Conservation (phyloP, 2,113 vertebrate species). For the Macrotis lagotis region DNA sequence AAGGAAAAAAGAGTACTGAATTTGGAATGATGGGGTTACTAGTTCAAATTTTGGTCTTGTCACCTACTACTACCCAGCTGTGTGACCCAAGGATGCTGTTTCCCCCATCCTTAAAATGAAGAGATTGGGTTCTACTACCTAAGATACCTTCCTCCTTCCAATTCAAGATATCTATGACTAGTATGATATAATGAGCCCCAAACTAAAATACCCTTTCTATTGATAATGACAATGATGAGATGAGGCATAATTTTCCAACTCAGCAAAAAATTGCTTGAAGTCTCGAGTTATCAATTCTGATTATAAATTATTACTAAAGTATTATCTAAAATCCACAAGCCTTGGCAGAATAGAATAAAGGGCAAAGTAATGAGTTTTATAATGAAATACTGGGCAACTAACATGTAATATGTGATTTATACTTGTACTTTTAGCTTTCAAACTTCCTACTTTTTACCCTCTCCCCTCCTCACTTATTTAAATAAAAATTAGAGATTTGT, state of each 20-base stretch:
- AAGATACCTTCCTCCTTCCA: not conserved
- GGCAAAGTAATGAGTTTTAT: not conserved
- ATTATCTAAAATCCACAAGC: not conserved
- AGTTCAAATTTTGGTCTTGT: not conserved
- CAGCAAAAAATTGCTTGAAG: not conserved
- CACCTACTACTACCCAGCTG: too few relatives aligned
- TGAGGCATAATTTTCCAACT: not conserved
- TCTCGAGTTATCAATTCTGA: not conserved
- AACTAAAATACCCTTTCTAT: not conserved
- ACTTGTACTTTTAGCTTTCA: not conserved
- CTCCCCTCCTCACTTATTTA: not conserved
- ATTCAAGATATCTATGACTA: not conserved
- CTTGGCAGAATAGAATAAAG: not conserved
- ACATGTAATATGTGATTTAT: not conserved
- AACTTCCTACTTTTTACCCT: not conserved
- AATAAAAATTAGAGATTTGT: not conserved
- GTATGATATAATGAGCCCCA: not conserved
- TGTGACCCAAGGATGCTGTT: not conserved
- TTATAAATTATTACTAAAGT: constrained; percentile 4
- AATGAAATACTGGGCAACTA: not conserved
- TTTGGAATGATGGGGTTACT: not conserved
- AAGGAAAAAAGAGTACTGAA: not conserved
- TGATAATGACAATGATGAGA: not conserved
- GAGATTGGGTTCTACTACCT: not conserved
- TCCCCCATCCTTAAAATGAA: not conserved